A percentile compares a stretch with the other conserved stretches of the same genome.
Evolutionary conservation across 1,140 invertebrate species (phyloP).

Genomic region (Panagrolaimus sp.): DNA sequence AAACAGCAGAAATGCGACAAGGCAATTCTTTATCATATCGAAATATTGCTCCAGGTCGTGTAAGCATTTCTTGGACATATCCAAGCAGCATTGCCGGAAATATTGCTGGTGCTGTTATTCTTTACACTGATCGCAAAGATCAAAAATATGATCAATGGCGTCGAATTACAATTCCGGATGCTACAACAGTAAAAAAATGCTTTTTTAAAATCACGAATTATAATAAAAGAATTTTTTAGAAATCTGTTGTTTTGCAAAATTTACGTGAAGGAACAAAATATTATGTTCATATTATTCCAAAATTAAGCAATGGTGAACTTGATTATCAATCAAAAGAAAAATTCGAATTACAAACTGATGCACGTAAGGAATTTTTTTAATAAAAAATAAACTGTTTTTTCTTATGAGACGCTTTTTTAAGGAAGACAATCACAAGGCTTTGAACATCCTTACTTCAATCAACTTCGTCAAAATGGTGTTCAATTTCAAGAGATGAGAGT

Average conservation of each 20-base stretch:
- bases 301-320: slow-evolving; percentile 24
- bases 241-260: slow-evolving; percentile 34
- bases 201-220: neutral
- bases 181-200: slow-evolving; percentile 28
- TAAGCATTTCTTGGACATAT: slow-evolving; percentile 42
- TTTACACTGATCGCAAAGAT: slow-evolving; percentile 39
- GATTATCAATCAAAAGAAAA: slow-evolving; percentile 27
- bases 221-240: slow-evolving; percentile 34
- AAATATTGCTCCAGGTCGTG: slow-evolving; percentile 39
- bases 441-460: slow-evolving; percentile 2
- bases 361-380: slow-evolving; percentile 12
- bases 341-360: slow-evolving; percentile 38
- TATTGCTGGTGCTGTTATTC: slow-evolving; percentile 34
- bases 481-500: slow-evolving; percentile 7
- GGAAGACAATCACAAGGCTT: slow-evolving; percentile 4
- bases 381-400: neutral
- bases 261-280: slow-evolving; percentile 34
- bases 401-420: neutral
- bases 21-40: slow-evolving; percentile 41
- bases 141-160: slow-evolving; percentile 39
- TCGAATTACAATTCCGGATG: slow-evolving; percentile 26
- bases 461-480: neutral
- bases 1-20: slow-evolving; percentile 19
- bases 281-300: slow-evolving; percentile 44
- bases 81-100: slow-evolving; percentile 31